Base-by-base conservation (phyloP, 1,140 invertebrate genomes). In the Hylaeus volcanicus region DNA sequence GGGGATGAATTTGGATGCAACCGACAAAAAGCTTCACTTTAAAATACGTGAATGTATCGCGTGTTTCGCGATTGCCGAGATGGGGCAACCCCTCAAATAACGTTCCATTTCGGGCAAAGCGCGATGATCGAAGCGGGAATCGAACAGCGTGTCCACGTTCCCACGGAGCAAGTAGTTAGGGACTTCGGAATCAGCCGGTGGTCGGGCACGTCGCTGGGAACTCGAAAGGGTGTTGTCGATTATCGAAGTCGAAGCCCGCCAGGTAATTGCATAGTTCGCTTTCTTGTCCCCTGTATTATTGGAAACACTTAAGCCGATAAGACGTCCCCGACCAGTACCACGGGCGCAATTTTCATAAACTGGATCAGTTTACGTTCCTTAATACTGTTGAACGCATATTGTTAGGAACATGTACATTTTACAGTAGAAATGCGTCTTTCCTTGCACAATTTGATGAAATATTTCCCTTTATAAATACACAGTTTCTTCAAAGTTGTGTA, bases 191-290 rank as follows among this genome's bases (percentile, higher is more conserved):
- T 87, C 74, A 72, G 86, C 48, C 75, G 64, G 53, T 58, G 70
- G 55, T 66, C 61, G 58, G 58, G 41, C 72, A n/a, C 26, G 72
- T 64, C 60, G 73, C 61, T 87, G 80, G 83, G 84, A 85, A 87
- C 82, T 75, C 63, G 64, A 55, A 83, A 83, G 83, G 53, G 80
- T 88, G 82, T 87, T 82, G 83, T 84, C 80, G 85, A 87, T 88
- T 85, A 88, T 88, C 86, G 86, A 88, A 85, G 70, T 88, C 75
- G 83, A 80, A 87, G 83, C 76, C 79, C 79, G 77, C 63, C 83
- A 65, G 80, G 81, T 88, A 88, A 88, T 88, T 88, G 86, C 86
- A 87, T 87, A 87, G 86, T 87, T 82, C 83, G 83, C 82, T 81
- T 85, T 82, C 86, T 75, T 87, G 75, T 85, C 58, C 82, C 73